Evolutionary conservation across 1,140 invertebrate genomes (phyloP).

Genomic region (Carposina sasakii): DNA sequence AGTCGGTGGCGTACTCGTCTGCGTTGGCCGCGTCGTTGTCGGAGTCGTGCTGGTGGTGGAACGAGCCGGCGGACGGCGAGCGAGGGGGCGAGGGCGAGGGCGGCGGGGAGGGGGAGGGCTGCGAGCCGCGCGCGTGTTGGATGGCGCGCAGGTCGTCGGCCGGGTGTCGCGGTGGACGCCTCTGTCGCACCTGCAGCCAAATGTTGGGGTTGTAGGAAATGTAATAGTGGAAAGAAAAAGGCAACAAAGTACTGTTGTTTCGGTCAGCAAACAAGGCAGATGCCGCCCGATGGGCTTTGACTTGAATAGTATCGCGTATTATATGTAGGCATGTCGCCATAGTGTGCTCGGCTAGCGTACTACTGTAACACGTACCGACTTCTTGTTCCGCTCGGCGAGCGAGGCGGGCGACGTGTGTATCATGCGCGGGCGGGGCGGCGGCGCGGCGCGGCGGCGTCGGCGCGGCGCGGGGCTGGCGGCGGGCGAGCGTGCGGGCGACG

Average conservation of each 20-base stretch:
- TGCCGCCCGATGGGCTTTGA: too few relatives aligned
- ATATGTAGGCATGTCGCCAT: too few relatives aligned
- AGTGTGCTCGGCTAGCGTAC: too few relatives aligned
- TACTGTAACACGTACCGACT: too few relatives aligned
- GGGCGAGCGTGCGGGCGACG: background rate
- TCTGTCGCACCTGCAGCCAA: constrained; percentile 51
- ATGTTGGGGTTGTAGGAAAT: too few relatives aligned
- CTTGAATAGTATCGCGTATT: too few relatives aligned
- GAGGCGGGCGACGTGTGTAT: constrained; percentile 75
- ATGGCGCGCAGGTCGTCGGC: constrained; percentile 63
- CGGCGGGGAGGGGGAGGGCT: constrained; percentile 12
- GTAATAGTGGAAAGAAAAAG: too few relatives aligned
- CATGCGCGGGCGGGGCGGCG: constrained; percentile 78
- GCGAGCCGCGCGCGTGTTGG: constrained; percentile 19
- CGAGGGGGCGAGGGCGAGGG: constrained; percentile 14
- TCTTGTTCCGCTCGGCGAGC: constrained; percentile 54
- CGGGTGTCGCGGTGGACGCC: constrained; percentile 64
- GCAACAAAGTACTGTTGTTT: too few relatives aligned
- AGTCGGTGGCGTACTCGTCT: background rate
- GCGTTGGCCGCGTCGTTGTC: background rate
- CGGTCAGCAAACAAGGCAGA: too few relatives aligned
- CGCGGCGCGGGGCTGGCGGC: constrained; percentile 10
- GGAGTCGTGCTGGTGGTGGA: background rate
- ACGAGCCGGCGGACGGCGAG: constrained; percentile 5
- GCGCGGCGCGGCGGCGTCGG: constrained; percentile 9